A percentile compares a stretch with the other conserved stretches of the same genome.
phyloP scores from a whole-genome alignment of 2,888 invertebrate species.

The Disparrhopalites patrizii region DNA sequence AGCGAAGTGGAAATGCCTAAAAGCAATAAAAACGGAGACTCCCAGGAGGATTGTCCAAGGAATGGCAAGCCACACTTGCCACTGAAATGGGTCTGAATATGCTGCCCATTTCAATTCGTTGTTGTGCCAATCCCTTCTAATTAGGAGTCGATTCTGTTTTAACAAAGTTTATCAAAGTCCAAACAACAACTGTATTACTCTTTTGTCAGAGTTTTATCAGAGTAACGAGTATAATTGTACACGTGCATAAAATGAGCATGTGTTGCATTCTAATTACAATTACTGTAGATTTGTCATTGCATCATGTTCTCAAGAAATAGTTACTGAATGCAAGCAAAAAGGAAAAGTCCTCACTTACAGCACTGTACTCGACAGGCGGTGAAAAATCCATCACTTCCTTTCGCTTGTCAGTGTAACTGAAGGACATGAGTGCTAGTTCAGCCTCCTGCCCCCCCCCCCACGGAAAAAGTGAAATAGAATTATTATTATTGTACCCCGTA shows the following conservation, averaged over 20 bases:
- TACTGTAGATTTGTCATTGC: not conserved
- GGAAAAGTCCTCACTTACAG: conserved; percentile 33
- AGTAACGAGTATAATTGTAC: not conserved
- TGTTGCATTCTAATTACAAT: not conserved
- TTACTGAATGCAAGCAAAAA: no score
- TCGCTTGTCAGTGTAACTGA: conserved; percentile 38
- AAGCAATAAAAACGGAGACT: conserved; percentile 34
- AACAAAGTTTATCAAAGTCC: no score
- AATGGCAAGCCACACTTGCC: conserved; percentile 42
- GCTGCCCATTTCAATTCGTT: conserved; percentile 42
- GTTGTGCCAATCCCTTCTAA: conserved; percentile 40
- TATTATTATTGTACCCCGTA: not conserved
- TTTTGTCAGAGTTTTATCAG: no score
- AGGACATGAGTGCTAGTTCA: conserved; percentile 33
- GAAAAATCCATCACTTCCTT: conserved; percentile 44
- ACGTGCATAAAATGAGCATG: not conserved
- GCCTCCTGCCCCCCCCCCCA: not conserved
- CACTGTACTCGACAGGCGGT: conserved; percentile 45
- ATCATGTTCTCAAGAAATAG: not conserved
- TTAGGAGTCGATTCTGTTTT: conserved; percentile 40
- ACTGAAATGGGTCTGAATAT: conserved; percentile 41
- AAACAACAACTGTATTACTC: no score
- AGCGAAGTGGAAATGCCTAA: conserved; percentile 30
- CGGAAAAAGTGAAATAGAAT: not conserved
- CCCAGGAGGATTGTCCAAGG: conserved; percentile 35